Base-by-base conservation (phyloP, 2,797 vertebrate species). In the Galago senegalensis region DNA sequence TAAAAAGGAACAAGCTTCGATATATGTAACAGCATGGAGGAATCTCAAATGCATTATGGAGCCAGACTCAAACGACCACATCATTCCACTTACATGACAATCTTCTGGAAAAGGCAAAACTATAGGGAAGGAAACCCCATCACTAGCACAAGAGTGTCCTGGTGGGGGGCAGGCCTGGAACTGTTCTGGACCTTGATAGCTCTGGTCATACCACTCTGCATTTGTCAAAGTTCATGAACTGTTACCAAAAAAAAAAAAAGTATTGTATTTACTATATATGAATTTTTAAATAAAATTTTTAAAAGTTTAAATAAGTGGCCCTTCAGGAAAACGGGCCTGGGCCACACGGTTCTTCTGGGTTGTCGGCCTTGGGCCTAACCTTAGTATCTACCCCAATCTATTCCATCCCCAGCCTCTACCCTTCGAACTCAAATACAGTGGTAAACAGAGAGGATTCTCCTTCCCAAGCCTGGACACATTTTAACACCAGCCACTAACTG, bases 401-500 rank as follows among this genome's bases (percentile, higher is more conserved):
- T 27, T 34, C 76, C 34, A n/a, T 79, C 16, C 79, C 82, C 53
- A 83, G 29, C 17, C 69, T 56, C 37, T 46, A 27, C 49, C 70
- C 82, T 85, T 80, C 81, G 73, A 84, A 81, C 58, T 61, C 77
- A n/a, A 76, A 69, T 20, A 37, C 13, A 61, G 75, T 7, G 49
- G 89, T 37, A 81, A 87, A 73, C 80, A 90, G 69, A 94, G n/a
- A 96, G 73, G 89, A 93, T 63, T 92, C 91, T 95, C 91, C 92
- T 53, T 95, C 91, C 84, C 88, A 95, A 93, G 86, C 77, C 96
- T 87, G 89, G 80, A 84, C 61, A 87, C 90, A 89, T 96, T 96
- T 94, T 94, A 94, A 97, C 72, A 89, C 80, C 96, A 96, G 94
- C 83, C 93, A 67, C 81, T 84, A 72, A 87, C 92, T 88, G 96